Conservation (phyloP, 2,113 vertebrate species). For the Anseranas semipalmata region DNA sequence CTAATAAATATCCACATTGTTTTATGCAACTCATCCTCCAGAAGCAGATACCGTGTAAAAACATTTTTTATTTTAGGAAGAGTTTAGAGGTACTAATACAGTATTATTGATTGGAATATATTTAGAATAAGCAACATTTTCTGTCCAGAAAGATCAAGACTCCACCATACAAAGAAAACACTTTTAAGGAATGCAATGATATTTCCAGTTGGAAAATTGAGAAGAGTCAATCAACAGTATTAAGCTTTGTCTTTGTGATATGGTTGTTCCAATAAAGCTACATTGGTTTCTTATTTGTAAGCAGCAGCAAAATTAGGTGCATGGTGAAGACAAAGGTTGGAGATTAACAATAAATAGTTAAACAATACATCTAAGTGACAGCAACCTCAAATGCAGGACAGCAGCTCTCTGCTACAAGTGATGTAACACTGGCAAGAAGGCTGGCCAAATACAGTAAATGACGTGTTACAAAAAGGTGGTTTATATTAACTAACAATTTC, state of each 20-base stretch:
- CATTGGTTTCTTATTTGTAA: neutral
- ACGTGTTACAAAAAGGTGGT: neutral
- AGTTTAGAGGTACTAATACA: neutral
- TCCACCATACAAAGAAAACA: neutral
- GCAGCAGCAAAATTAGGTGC: neutral
- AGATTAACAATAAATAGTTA: neutral
- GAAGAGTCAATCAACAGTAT: neutral
- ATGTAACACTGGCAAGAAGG: neutral
- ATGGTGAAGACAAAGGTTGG: neutral
- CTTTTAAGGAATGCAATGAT: neutral
- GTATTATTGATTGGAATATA: neutral
- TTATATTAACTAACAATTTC: neutral
- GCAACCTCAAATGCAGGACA: neutral
- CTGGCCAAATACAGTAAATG: neutral
- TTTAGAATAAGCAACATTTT: neutral
- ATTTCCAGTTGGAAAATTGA: neutral
- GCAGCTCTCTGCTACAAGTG: neutral
- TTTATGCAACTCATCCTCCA: neutral
- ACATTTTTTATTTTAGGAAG: slow-evolving; percentile 16
- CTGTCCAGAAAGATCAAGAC: neutral
- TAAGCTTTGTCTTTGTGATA: neutral
- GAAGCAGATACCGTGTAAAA: neutral
- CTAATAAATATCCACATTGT: neutral
- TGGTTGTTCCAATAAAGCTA: neutral
- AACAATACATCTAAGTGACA: neutral